These are phyloP conservation scores for Caenorhabditis sulstoni DNA, from an alignment of 2,888 invertebrate species.

Conservation along the genomic window DNA sequence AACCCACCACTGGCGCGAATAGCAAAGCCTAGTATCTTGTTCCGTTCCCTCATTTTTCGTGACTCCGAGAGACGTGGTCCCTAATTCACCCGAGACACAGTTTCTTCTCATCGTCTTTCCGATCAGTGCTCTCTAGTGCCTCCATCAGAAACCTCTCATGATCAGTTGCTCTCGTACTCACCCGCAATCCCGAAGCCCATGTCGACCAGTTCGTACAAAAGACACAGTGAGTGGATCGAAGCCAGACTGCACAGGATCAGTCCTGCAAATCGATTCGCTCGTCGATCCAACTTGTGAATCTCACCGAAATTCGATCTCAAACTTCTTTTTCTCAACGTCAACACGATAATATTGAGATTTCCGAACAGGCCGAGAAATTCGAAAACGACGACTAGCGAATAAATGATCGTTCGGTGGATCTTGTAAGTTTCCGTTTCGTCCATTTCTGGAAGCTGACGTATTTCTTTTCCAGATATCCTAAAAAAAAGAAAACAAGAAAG, in stretches of 20 bases:
- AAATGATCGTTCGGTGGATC: conserved; percentile 58
- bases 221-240: conserved; percentile 21
- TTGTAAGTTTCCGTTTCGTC: conserved; percentile 19
- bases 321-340: conserved; percentile 51
- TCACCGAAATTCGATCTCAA: conserved; percentile 59
- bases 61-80: no score
- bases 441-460: conserved; percentile 18
- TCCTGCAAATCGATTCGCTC: conserved; percentile 14
- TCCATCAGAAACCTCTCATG: no score
- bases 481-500: no score
- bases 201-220: conserved; percentile 35
- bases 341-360: conserved; percentile 53
- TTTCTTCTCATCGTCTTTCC: no score
- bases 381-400: conserved; percentile 45
- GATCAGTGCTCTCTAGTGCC: no score
- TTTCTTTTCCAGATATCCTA: no score
- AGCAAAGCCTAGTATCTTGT: no score
- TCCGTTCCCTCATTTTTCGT: no score
- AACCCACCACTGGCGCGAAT: no score
- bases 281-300: neutral
- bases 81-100: no score
- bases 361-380: conserved; percentile 61
- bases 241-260: conserved; percentile 25
- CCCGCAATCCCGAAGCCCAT: conserved; percentile 39
- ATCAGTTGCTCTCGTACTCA: no score